phyloP scores from a whole-genome alignment of 2,797 vertebrate species.

The Mormyrops attenuatus region DNA sequence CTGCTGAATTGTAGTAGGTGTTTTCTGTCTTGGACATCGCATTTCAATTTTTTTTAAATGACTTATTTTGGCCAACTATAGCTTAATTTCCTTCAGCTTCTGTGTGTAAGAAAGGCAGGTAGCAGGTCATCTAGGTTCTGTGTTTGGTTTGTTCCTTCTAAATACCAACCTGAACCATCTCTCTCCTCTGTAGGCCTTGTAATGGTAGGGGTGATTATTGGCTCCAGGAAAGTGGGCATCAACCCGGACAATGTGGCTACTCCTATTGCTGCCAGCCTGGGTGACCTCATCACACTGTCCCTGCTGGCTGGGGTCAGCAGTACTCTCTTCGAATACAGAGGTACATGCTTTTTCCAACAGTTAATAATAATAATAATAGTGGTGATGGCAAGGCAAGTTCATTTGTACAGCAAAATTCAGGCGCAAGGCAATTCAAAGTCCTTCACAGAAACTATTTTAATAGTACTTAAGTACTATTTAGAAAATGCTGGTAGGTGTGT shows the following conservation, averaged over 20 bases:
- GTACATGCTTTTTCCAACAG: slow-evolving; percentile 47
- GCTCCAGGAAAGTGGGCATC: slow-evolving; percentile 80
- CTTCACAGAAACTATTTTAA: background rate
- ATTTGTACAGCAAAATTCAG: background rate
- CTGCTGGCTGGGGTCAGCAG: slow-evolving; percentile 82
- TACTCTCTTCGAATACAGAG: slow-evolving; percentile 71
- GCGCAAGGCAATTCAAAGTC: background rate
- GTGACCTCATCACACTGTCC: slow-evolving; percentile 85
- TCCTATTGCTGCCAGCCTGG: slow-evolving; percentile 89
- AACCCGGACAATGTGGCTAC: slow-evolving; percentile 95
- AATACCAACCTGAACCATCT: background rate
- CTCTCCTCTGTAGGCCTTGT: slow-evolving; percentile 62
- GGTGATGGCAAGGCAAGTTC: background rate
- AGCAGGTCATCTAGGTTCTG: background rate
- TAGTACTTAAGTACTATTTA: background rate
- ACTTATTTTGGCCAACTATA: background rate
- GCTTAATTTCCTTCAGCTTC: background rate
- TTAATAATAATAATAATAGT: background rate
- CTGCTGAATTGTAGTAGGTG: background rate
- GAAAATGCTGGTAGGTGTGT: background rate
- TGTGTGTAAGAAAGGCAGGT: background rate
- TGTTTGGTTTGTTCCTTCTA: background rate
- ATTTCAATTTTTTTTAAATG: background rate
- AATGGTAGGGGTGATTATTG: slow-evolving; percentile 84
- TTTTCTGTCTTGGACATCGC: background rate